phyloP scores from a whole-genome alignment of 2,888 invertebrate genomes.

The Calameuta filiformis region DNA sequence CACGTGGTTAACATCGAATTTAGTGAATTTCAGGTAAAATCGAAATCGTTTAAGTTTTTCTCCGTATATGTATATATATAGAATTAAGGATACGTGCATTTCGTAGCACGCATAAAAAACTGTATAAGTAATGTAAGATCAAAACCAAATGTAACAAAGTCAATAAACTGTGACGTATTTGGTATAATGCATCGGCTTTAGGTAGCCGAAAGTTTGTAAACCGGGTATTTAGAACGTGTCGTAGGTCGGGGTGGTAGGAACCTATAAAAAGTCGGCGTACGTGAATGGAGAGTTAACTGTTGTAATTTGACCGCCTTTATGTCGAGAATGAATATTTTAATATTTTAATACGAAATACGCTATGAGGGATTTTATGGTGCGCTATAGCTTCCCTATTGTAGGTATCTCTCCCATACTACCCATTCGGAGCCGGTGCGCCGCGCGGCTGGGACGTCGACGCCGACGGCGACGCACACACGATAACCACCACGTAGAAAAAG shows the following conservation, averaged over 20 bases:
- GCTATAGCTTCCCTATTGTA: slow-evolving; percentile 49
- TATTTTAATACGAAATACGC: slow-evolving; percentile 63
- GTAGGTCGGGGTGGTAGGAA: slow-evolving; percentile 53
- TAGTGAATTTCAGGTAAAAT: background rate
- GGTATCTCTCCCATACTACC: slow-evolving; percentile 18
- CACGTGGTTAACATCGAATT: background rate
- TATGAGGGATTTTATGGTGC: slow-evolving; percentile 53
- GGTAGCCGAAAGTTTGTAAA: slow-evolving; percentile 37
- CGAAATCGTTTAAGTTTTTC: background rate
- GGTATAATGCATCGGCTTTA: background rate
- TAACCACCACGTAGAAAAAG: background rate
- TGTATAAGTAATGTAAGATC: background rate
- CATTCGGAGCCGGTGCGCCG: background rate
- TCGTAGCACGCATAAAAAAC: background rate
- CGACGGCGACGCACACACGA: slow-evolving; percentile 2
- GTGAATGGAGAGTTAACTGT: slow-evolving; percentile 57
- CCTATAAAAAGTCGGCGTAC: slow-evolving; percentile 47
- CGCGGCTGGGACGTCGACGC: background rate
- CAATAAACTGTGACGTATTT: background rate
- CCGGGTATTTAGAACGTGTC: slow-evolving; percentile 52
- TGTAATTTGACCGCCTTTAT: slow-evolving; percentile 61
- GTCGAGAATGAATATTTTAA: slow-evolving; percentile 64
- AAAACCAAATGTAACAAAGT: background rate
- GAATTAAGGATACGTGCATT: background rate
- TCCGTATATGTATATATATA: background rate